phyloP scores from a whole-genome alignment of 2,797 vertebrate genomes.

The Oreochromis mossambicus region DNA sequence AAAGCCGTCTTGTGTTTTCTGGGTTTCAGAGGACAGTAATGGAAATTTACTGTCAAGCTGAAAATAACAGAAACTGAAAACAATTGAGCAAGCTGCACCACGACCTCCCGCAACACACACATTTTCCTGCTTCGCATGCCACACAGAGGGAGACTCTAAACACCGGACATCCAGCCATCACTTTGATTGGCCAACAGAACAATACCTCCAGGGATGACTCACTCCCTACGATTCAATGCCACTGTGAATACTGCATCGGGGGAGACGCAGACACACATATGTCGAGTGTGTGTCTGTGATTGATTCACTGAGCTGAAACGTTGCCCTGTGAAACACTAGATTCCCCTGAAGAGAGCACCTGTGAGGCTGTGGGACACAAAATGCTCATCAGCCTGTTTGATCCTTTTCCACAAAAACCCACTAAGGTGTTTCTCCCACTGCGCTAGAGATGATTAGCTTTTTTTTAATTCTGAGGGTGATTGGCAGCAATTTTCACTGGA shows the following conservation, averaged over 20 bases:
- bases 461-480: not conserved
- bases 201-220: conserved; percentile 60
- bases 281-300: conserved; percentile 17
- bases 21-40: not conserved
- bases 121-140: not conserved
- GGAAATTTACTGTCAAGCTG: not conserved
- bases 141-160: conserved; percentile 9
- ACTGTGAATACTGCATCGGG: conserved; percentile 49
- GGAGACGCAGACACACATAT: conserved; percentile 20
- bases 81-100: not conserved
- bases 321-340: conserved; percentile 55
- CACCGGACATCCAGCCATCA: conserved; percentile 35
- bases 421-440: not conserved
- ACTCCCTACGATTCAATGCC: conserved; percentile 54
- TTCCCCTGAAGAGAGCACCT: conserved; percentile 43
- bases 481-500: not conserved
- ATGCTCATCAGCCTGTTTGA: conserved; percentile 10
- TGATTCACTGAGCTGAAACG: conserved; percentile 47
- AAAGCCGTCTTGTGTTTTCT: not conserved
- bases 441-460: not conserved
- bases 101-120: not conserved
- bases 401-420: not conserved
- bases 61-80: not conserved
- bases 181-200: conserved; percentile 52
- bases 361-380: conserved; percentile 16